phyloP scores from a whole-genome alignment of 2,888 invertebrate genomes.

The Cabera pusaria region DNA sequence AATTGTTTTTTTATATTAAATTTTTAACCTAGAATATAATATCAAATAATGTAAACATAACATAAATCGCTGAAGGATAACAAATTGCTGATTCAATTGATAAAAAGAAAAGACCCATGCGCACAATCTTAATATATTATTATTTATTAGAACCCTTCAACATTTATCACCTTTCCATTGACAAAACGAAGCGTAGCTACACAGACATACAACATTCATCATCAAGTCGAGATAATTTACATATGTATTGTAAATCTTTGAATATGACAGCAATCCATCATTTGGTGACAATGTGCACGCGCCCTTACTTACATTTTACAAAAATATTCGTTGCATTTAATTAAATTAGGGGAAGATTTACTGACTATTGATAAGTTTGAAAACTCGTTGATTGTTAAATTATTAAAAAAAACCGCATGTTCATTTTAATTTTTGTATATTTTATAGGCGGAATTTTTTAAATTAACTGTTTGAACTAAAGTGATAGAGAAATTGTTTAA shows the following conservation, averaged over 20 bases:
- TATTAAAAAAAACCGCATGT: too few relatives aligned
- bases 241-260: conserved; percentile 63
- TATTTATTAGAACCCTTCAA: conserved; percentile 38
- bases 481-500: too few relatives aligned
- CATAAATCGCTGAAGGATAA: too few relatives aligned
- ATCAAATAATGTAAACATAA: too few relatives aligned
- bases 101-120: conserved; percentile 21
- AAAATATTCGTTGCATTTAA: conserved; percentile 24
- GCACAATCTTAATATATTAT: conserved; percentile 33
- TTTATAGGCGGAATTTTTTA: too few relatives aligned
- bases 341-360: conserved; percentile 20
- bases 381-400: background rate
- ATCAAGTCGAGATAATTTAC: conserved; percentile 58
- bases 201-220: conserved; percentile 46
- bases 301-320: conserved; percentile 53
- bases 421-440: too few relatives aligned
- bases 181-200: conserved; percentile 37
- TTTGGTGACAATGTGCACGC: conserved; percentile 62
- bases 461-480: too few relatives aligned
- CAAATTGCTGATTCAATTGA: conserved; percentile 31
- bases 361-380: conserved; percentile 7
- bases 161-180: conserved; percentile 39
- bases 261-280: conserved; percentile 77
- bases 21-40: too few relatives aligned
- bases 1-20: too few relatives aligned